Percentiles rank a stretch among this genome's conserved stretches.
Evolutionary conservation across 2,797 vertebrate species (phyloP).

Genomic region (Halcyon smyrnensis): DNA sequence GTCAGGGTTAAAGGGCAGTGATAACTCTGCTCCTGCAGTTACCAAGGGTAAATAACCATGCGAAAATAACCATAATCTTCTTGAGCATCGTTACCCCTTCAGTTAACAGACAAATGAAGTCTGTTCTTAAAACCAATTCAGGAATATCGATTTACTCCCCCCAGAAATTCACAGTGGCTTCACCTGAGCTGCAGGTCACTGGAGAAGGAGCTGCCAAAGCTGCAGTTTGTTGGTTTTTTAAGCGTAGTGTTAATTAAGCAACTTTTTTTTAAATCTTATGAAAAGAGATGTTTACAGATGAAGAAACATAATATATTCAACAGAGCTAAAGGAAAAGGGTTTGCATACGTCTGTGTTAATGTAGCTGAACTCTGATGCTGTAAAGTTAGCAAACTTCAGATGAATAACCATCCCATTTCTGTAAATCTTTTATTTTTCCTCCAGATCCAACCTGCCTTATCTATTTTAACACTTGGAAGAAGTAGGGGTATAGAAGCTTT

Average conservation of each 20-base stretch:
- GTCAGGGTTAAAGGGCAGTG: background rate
- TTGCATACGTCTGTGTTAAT: conserved; percentile 61
- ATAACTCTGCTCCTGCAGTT: background rate
- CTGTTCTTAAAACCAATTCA: background rate
- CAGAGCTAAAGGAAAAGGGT: conserved; percentile 51
- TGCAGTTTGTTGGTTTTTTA: conserved; percentile 8
- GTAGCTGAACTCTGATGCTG: conserved; percentile 56
- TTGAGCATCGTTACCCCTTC: rapidly evolving
- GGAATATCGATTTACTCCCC: background rate
- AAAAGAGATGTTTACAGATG: conserved; percentile 78
- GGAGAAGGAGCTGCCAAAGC: conserved; percentile 58
- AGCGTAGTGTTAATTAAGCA: conserved; percentile 62
- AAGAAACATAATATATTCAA: conserved; percentile 73
- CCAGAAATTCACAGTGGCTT: background rate
- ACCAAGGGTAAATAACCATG: background rate
- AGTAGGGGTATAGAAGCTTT: background rate
- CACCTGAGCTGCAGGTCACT: background rate
- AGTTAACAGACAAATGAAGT: background rate
- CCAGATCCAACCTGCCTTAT: conserved; percentile 72
- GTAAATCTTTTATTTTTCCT: conserved; percentile 53
- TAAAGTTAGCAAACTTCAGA: conserved; percentile 65
- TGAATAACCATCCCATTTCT: conserved; percentile 49
- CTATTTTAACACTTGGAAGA: conserved; percentile 20
- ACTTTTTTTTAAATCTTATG: conserved; percentile 63
- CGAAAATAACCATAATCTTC: background rate